Evolutionary conservation across 1,140 invertebrate species (phyloP).

Genomic region (Octopus sinensis): DNA sequence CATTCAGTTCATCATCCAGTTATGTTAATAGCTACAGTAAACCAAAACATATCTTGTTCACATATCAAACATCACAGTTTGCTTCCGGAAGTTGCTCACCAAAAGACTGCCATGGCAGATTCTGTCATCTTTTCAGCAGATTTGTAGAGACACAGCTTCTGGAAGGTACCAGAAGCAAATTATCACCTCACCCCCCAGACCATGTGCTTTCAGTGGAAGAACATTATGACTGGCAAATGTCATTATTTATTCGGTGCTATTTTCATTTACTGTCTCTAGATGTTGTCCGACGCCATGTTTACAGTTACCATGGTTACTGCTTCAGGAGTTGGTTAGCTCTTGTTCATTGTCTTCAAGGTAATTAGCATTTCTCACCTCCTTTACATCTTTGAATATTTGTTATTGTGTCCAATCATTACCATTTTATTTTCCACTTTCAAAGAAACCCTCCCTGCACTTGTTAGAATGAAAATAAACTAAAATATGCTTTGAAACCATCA

Average conservation of each 20-base stretch:
- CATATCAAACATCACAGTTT: background rate
- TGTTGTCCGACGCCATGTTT: background rate
- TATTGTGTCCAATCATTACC: no score
- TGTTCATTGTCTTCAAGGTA: conserved; percentile 15
- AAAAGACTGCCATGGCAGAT: background rate
- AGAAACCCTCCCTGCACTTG: no score
- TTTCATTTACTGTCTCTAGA: background rate
- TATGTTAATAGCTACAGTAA: background rate
- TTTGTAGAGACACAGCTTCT: background rate
- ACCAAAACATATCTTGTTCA: background rate
- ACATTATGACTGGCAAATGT: background rate
- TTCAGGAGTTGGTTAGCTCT: conserved; percentile 7
- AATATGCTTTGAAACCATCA: no score
- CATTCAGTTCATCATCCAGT: background rate
- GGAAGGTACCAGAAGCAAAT: background rate
- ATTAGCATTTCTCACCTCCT: background rate
- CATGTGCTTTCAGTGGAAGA: background rate
- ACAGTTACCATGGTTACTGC: background rate
- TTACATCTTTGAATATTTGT: background rate
- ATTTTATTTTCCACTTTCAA: no score
- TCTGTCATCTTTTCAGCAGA: background rate
- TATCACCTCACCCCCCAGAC: background rate
- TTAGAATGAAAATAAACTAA: no score
- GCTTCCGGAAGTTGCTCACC: background rate
- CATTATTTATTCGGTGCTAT: conserved; percentile 11